Evolutionary conservation across 2,797 vertebrate genomes (phyloP).

Genomic region (Brachyalestes nurse): DNA sequence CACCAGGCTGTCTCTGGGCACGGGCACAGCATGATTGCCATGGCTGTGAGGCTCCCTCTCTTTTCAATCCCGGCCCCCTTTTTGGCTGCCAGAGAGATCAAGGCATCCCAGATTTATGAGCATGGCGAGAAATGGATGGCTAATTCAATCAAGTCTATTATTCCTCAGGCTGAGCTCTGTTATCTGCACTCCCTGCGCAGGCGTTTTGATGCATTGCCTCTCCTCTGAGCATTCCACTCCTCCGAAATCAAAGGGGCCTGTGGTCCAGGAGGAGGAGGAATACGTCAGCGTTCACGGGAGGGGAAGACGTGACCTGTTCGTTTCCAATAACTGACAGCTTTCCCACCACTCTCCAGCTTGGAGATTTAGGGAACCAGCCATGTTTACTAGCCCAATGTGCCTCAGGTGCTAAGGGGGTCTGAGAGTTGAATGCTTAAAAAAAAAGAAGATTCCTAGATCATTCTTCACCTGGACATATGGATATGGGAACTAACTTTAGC

Average conservation of each 20-base stretch:
- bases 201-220: conserved; percentile 76
- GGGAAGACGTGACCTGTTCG: conserved; percentile 35
- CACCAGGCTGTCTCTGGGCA: conserved; percentile 42
- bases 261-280: conserved; percentile 50
- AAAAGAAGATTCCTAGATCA: not conserved
- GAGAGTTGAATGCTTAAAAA: not conserved
- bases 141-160: conserved; percentile 79
- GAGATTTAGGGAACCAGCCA: conserved; percentile 35
- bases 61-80: conserved; percentile 62
- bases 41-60: conserved; percentile 41
- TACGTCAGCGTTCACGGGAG: conserved; percentile 26
- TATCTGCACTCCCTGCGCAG: conserved; percentile 72
- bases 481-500: not conserved
- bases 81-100: conserved; percentile 72
- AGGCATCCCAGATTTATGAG: conserved; percentile 72
- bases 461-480: not conserved
- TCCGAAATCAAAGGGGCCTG: conserved; percentile 66
- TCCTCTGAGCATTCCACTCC: conserved; percentile 59
- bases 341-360: conserved; percentile 28
- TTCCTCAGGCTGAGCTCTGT: conserved; percentile 70
- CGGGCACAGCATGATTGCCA: conserved; percentile 39
- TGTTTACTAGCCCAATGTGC: conserved; percentile 30
- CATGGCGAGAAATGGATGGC: conserved; percentile 69
- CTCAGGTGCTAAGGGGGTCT: conserved; percentile 30
- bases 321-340: conserved; percentile 55